Percentiles rank a stretch among this genome's conserved stretches.
Evolutionary conservation across 2,888 invertebrate genomes (phyloP).

Genomic region (Callosobruchus maculatus): DNA sequence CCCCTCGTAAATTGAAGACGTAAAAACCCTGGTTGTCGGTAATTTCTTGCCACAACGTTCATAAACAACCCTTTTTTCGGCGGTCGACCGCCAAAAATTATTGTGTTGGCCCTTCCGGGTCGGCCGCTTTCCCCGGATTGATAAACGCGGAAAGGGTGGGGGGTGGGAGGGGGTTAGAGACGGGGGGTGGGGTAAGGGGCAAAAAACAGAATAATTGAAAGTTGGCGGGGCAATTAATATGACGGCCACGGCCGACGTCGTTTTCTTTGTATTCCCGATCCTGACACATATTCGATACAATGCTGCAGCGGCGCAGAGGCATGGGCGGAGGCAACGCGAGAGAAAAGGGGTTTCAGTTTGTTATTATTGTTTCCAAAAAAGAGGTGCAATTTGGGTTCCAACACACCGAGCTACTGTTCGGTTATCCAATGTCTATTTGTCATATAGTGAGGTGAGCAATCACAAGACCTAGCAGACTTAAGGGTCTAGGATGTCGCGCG

Average conservation of each 20-base stretch:
- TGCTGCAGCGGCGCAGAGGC: slow-evolving; percentile 4
- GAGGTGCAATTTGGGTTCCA: too few species aligned
- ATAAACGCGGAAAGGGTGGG: neutral
- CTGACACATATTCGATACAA: slow-evolving; percentile 36
- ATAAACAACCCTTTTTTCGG: neutral
- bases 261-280: slow-evolving; percentile 26
- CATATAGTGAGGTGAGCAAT: too few species aligned
- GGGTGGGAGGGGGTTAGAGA: neutral
- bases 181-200: neutral
- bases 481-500: too few species aligned
- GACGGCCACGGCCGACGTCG: slow-evolving; percentile 3
- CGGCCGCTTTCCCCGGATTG: neutral
- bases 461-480: too few species aligned
- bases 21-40: neutral
- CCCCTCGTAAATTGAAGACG: neutral
- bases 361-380: too few species aligned
- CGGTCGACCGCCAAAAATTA: neutral
- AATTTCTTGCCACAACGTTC: neutral
- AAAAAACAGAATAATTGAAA: slow-evolving; percentile 25
- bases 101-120: neutral
- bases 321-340: neutral
- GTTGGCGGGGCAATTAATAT: slow-evolving; percentile 24
- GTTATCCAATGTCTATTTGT: too few species aligned
- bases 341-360: neutral
- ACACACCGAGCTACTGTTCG: too few species aligned